Base-by-base conservation (phyloP, 2,797 vertebrate species). In the Anguilla anguilla region DNA sequence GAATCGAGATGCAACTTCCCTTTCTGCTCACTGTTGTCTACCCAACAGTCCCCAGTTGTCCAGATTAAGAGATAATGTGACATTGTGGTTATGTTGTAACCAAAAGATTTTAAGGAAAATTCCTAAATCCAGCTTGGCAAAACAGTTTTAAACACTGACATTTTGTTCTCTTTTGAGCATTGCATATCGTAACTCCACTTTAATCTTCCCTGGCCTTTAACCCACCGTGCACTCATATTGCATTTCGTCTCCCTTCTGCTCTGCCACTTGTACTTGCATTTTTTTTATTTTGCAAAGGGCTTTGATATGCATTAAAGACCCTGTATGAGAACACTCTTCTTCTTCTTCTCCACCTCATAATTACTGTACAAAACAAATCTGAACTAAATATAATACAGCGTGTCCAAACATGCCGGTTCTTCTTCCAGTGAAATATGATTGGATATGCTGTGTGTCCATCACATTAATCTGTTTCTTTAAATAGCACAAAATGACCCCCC, bases 401-500 rank as follows among this genome's bases (percentile, higher is more conserved):
- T 15, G 15, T 19, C 39, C 3, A 17, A 77, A 43, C 3, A 77
- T 43, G 39, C 15, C 74, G 11, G 31, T 22, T 17, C 13, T 43
- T 17, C 31, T 77, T 77, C 39, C 28, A 77, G 15, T 22, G 31
- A 35, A 77, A 77, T 7, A 43, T 22, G 35, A 77, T 77, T 77
- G 35, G 74, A 3, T 43, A 43, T 3, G 13, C 74, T 22, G 13
- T 77, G 39, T 43, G 91, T 89, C 90, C 91, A 89, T 92, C 89
- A 88, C 90, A 93, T 88, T 88, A 90, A 92, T 93, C 91, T 90
- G 46, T 69, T 43, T 88, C 91, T 84, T 88, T 85, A 91, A 89
- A 92, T 89, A 85, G 89, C 87, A 84, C 13, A 87, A 92, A 79
- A 92, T 90, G 55, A 67, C 39, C 10, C 90, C 13, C 72, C 31